Evolutionary conservation across 2,113 vertebrate genomes (phyloP).

Genomic region (Illadopsis cleaveri): DNA sequence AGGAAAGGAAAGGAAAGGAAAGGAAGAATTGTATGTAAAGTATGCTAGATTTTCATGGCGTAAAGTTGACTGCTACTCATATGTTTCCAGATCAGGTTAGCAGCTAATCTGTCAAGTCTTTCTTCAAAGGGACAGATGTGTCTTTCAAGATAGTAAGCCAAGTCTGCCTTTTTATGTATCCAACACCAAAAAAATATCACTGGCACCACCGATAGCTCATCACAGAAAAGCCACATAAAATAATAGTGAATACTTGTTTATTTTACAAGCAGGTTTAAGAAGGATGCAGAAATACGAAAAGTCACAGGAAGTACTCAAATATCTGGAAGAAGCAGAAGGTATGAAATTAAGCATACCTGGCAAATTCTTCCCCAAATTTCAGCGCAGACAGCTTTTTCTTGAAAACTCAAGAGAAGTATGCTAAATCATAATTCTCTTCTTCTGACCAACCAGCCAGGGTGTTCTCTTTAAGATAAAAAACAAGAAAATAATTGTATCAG

Average conservation of each 20-base stretch:
- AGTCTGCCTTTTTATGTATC: not conserved
- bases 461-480: slow-evolving; percentile 75
- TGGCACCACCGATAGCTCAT: not conserved
- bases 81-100: not conserved
- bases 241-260: not conserved
- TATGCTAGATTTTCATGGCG: not conserved
- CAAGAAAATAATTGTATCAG: not conserved
- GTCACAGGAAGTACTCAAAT: not conserved
- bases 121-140: not conserved
- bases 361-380: slow-evolving; percentile 98
- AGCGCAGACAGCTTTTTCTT: slow-evolving; percentile 94
- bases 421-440: slow-evolving; percentile 95
- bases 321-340: not conserved
- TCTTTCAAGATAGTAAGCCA: not conserved
- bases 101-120: not conserved
- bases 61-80: not conserved
- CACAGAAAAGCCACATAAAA: not conserved
- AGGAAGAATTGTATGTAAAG: not conserved
- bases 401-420: slow-evolving; percentile 81
- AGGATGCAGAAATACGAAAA: not conserved
- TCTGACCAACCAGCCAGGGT: slow-evolving; percentile 96
- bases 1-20: too few relatives aligned
- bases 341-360: slow-evolving; percentile 77
- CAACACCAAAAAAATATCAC: not conserved
- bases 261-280: not conserved